phyloP scores from a whole-genome alignment of 2,888 invertebrate genomes.

The Euzophera pinguis region DNA sequence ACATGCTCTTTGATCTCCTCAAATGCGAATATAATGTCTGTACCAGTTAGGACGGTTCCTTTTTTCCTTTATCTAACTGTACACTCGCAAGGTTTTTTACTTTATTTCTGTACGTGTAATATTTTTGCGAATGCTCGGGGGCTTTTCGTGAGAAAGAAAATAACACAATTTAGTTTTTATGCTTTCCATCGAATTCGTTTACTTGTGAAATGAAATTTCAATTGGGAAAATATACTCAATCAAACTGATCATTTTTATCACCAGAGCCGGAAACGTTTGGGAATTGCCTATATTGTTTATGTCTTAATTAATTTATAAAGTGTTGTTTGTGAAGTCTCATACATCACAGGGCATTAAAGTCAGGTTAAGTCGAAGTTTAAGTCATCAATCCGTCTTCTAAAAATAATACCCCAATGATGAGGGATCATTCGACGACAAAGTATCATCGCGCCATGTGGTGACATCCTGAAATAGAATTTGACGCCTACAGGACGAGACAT shows the following conservation, averaged over 20 bases:
- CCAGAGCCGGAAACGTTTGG: too few relatives aligned
- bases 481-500: slow-evolving; percentile 42
- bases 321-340: slow-evolving; percentile 55
- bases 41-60: slow-evolving; percentile 64
- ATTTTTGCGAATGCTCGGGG: slow-evolving; percentile 49
- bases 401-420: slow-evolving; percentile 68
- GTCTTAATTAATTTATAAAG: slow-evolving; percentile 22
- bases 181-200: slow-evolving; percentile 56
- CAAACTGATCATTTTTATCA: too few relatives aligned
- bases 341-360: slow-evolving; percentile 67
- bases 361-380: slow-evolving; percentile 57
- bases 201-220: slow-evolving; percentile 43
- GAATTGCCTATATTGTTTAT: slow-evolving; percentile 23
- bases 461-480: slow-evolving; percentile 54
- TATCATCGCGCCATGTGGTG: slow-evolving; percentile 71
- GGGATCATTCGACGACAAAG: slow-evolving; percentile 72
- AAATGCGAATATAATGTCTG: slow-evolving; percentile 76
- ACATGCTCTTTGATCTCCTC: slow-evolving; percentile 76
- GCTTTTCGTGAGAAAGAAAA: slow-evolving; percentile 49
- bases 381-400: slow-evolving; percentile 63
- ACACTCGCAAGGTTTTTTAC: slow-evolving; percentile 46
- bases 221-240: too few relatives aligned
- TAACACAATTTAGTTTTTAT: slow-evolving; percentile 56
- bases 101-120: slow-evolving; percentile 32
- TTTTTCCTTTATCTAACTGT: slow-evolving; percentile 55